Percentiles rank a stretch among this genome's conserved stretches.
Evolutionary conservation across 1,140 invertebrate genomes (phyloP).

Genomic region (Drosophila gunungcola): DNA sequence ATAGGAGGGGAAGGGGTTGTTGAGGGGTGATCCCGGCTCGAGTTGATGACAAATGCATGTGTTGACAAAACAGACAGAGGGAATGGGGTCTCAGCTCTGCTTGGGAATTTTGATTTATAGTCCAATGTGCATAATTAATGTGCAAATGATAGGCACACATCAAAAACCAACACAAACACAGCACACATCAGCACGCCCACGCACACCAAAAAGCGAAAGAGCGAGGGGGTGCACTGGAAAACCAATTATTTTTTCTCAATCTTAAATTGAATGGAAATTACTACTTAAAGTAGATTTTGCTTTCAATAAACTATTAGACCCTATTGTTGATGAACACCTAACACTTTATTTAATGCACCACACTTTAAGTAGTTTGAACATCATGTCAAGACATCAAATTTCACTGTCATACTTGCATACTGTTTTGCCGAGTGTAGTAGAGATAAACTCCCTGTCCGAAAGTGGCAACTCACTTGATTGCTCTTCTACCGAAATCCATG

Average conservation of each 20-base stretch:
- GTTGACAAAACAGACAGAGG: constrained; percentile 58
- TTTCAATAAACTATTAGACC: no score
- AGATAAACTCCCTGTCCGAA: constrained; percentile 11
- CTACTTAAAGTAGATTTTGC: no score
- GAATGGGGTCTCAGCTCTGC: constrained; percentile 7
- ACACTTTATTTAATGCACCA: not conserved
- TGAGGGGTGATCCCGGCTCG: not conserved
- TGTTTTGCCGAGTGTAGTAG: constrained; percentile 21
- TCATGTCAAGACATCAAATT: not conserved
- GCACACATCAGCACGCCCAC: constrained; percentile 14
- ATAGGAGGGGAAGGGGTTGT: not conserved
- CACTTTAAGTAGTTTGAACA: no score
- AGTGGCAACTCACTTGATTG: constrained; percentile 36
- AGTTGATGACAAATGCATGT: constrained; percentile 81
- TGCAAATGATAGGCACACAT: constrained; percentile 72
- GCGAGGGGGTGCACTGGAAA: constrained; percentile 7
- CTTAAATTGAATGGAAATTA: not conserved
- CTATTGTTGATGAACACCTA: no score
- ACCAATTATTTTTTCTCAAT: not conserved
- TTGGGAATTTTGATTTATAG: constrained; percentile 76
- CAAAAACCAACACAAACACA: constrained; percentile 26
- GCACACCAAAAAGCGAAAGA: constrained; percentile 10
- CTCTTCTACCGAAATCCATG: constrained; percentile 40
- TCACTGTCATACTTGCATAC: not conserved
- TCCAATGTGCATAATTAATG: constrained; percentile 78